Evolutionary conservation across 2,888 invertebrate species (phyloP).

Genomic region (Glyphotaelius pellucidus): DNA sequence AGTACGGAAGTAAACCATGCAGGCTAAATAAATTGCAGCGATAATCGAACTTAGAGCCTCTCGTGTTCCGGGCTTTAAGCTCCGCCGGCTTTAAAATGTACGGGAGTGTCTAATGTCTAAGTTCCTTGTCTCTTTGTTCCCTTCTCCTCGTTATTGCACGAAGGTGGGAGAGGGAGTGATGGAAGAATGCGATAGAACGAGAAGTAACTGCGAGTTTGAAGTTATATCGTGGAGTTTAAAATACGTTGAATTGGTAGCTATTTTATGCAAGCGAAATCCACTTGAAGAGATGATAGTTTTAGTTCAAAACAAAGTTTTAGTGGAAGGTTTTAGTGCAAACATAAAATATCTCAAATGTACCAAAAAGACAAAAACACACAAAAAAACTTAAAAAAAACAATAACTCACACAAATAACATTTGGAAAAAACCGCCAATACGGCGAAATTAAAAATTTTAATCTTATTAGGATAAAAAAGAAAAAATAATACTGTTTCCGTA

Average conservation of each 20-base stretch:
- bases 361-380: no score
- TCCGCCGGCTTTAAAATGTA: neutral
- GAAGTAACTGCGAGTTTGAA: neutral
- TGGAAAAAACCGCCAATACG: no score
- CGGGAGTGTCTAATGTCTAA: neutral
- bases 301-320: no score
- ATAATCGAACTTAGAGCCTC: constrained; percentile 13
- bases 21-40: constrained; percentile 37
- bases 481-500: no score
- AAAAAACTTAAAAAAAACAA: no score
- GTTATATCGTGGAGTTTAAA: neutral
- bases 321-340: no score
- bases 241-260: neutral
- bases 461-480: no score
- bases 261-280: neutral
- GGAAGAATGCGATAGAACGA: neutral
- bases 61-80: neutral
- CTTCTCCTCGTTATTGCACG: neutral
- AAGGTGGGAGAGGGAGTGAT: neutral
- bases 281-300: neutral
- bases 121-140: neutral
- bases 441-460: no score
- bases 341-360: no score
- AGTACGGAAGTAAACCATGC: constrained; percentile 8
- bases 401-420: no score